Base-by-base conservation (phyloP, 92 coral and sea anemone genomes). In the Phenganax stokvisi region DNA sequence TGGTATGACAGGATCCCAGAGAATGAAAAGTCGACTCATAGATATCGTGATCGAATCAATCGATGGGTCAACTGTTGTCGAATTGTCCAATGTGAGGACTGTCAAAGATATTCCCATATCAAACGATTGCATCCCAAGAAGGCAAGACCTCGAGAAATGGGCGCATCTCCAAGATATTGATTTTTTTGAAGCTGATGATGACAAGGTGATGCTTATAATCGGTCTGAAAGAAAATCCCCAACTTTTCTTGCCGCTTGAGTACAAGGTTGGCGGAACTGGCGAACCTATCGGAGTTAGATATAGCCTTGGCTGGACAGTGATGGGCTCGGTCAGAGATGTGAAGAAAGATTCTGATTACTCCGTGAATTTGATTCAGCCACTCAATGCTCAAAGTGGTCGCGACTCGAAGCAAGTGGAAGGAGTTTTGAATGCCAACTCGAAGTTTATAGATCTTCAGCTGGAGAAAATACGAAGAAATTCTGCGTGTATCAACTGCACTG, bases 281-380 rank as follows among this genome's bases (percentile, higher is more conserved):
- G 80, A 85, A 51, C 87, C 85, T 56, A 67, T 77, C n/a, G 89
- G 86, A 63, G 66, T 83, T 57, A 59, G 85, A 56, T 85, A 85
- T 59, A 88, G 87, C 55, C 72, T 89, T 69, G 90, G 92, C 51
- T 89, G 90, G 88, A 89, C 89, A 55, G 87, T 86, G 68, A 89
- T 83, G 85, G 89, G 91, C 52, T 85, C 87, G 57, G 70, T 89
- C 71, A 79, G 87, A 15, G 83, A 75, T 12, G 56, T 55, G 79
- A 86, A 86, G 76, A 63, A 66, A 27, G 54, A 66, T 78, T 59
- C 61, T 9, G 12, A 30, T 71, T 86, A 58, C 51, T 79, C 89
- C 9, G 85, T 76, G 73, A 87, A 87, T 68, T 82, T 85, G 56
- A 57, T 83, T 56, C 88, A 79, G 52, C 0, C 65, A 57, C 0